Percentiles rank a stretch among this genome's conserved stretches.
phyloP scores from a whole-genome alignment of 1,140 invertebrate species.

The Drosophila prosaltans region DNA sequence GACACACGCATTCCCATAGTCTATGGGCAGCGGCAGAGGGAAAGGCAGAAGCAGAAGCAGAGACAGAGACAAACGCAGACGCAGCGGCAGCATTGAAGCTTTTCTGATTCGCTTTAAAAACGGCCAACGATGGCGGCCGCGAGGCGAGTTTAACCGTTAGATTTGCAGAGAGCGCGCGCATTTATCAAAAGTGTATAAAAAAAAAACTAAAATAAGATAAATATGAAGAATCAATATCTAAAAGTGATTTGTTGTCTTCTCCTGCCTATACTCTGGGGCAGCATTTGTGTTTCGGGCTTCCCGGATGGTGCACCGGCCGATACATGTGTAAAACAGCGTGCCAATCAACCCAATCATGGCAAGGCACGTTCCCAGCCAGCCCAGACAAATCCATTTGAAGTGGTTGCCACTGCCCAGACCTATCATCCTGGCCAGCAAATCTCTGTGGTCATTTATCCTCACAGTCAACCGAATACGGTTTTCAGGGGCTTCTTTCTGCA shows the following conservation, averaged over 20 bases:
- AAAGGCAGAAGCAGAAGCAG: neutral
- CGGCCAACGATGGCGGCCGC: constrained; percentile 55
- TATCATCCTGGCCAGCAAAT: constrained; percentile 88
- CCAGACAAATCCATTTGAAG: constrained; percentile 86
- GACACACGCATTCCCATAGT: constrained; percentile 24
- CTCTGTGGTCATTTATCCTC: constrained; percentile 76
- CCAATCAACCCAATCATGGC: constrained; percentile 90
- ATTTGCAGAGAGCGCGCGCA: constrained; percentile 58
- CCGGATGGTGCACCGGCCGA: constrained; percentile 91
- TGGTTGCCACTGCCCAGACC: constrained; percentile 86
- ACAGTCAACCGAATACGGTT: constrained; percentile 76
- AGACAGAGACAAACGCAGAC: neutral
- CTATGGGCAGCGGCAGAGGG: constrained; percentile 5
- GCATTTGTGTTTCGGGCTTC: constrained; percentile 83
- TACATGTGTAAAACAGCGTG: constrained; percentile 88
- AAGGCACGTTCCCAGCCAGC: constrained; percentile 86
- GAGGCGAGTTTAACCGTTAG: constrained; percentile 62
- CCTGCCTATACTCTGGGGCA: constrained; percentile 21
- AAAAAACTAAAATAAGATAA: neutral
- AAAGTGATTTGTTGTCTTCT: constrained; percentile 27
- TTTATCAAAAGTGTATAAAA: neutral
- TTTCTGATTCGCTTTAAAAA: constrained; percentile 65
- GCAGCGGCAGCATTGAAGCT: constrained; percentile 35
- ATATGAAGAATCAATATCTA: constrained; percentile 40
- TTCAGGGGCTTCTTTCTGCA: constrained; percentile 93